phyloP scores from a whole-genome alignment of 2,888 invertebrate species.

The Macrostomum cliftonense region DNA sequence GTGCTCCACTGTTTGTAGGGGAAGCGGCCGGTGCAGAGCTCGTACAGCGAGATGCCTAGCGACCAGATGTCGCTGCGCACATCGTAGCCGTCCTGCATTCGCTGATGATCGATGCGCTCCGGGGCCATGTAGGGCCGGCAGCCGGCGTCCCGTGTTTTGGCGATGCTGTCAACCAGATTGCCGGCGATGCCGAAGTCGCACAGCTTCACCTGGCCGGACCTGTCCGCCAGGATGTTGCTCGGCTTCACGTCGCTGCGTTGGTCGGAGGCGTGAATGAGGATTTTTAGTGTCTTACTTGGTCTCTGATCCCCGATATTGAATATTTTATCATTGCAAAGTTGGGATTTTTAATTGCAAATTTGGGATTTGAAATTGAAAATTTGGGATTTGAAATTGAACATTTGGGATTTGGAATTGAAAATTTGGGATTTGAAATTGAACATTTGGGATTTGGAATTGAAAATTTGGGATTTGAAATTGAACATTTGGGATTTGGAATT shows the following conservation, averaged over 20 bases:
- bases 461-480: no score
- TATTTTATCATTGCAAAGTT: no score
- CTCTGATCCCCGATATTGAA: no score
- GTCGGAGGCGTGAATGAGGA: no score
- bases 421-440: no score
- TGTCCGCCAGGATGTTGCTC: slow-evolving; percentile 84
- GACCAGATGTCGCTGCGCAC: slow-evolving; percentile 43
- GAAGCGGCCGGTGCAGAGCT: slow-evolving; percentile 84
- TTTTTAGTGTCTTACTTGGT: no score
- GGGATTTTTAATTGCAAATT: no score
- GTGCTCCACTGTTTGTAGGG: slow-evolving; percentile 86
- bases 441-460: no score
- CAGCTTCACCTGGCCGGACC: slow-evolving; percentile 79
- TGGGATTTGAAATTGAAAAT: no score
- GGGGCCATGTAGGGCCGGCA: slow-evolving; percentile 94
- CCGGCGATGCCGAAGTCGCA: slow-evolving; percentile 99
- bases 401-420: no score
- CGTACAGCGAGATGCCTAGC: slow-evolving; percentile 48
- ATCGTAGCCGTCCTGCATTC: slow-evolving; percentile 38
- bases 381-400: no score
- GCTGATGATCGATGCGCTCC: slow-evolving; percentile 39
- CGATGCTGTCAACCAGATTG: slow-evolving; percentile 89
- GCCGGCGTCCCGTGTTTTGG: slow-evolving; percentile 90
- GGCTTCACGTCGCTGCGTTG: slow-evolving; percentile 67
- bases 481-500: no score